Percentiles rank a stretch among this genome's conserved stretches.
These are phyloP conservation scores for Laterallus jamaicensis DNA, from an alignment of 2,113 vertebrate genomes.

Conservation along the genomic window DNA sequence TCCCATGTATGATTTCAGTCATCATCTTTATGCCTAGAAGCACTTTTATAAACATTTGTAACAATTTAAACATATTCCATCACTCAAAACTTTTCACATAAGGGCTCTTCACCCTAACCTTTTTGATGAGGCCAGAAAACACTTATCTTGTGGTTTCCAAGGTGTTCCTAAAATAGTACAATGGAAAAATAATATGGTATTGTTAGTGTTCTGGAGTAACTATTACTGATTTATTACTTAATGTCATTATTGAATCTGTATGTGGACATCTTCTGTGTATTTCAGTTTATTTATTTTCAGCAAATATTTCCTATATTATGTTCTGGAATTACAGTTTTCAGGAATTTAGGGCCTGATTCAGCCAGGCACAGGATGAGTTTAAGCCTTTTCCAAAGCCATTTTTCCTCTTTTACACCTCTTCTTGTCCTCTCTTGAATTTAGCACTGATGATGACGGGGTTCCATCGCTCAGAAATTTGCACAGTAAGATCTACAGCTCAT, in stretches of 20 bases:
- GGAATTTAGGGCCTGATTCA: background rate
- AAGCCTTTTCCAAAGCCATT: background rate
- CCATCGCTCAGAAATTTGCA: background rate
- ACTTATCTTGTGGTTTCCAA: slow-evolving; percentile 52
- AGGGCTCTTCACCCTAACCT: slow-evolving; percentile 63
- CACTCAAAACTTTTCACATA: slow-evolving; percentile 58
- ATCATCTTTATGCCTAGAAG: slow-evolving; percentile 64
- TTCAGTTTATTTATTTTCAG: background rate
- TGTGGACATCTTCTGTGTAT: background rate
- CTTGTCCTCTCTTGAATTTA: background rate
- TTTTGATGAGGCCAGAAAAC: slow-evolving; percentile 59
- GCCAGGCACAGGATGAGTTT: background rate
- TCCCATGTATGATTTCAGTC: slow-evolving; percentile 49
- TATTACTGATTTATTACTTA: slow-evolving; percentile 21
- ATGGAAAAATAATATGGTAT: slow-evolving; percentile 29
- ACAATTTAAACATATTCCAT: slow-evolving; percentile 63
- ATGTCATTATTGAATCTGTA: slow-evolving; percentile 21
- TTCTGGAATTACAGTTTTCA: background rate
- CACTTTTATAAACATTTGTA: slow-evolving; percentile 64
- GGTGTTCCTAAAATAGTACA: slow-evolving; percentile 53
- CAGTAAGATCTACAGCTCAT: background rate
- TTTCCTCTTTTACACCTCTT: background rate
- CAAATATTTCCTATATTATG: background rate
- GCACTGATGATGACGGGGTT: background rate
- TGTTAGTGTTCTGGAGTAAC: slow-evolving; percentile 22